Conservation (phyloP, 2,888 invertebrate genomes). For the Beris morrisii region DNA sequence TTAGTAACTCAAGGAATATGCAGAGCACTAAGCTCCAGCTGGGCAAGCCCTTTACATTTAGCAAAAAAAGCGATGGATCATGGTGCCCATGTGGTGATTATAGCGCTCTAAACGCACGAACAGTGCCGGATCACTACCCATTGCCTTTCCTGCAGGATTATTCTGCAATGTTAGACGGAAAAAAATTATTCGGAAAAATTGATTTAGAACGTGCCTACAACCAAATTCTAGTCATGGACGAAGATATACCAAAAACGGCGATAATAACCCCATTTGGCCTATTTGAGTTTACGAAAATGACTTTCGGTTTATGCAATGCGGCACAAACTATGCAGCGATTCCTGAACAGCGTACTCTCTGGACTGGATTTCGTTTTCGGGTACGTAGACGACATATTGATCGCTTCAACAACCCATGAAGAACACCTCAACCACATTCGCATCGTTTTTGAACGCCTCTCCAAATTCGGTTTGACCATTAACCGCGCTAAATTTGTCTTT, state of each 20-base stretch:
- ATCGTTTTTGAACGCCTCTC: not conserved
- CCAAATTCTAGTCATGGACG: constrained; percentile 45
- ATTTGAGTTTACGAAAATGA: not conserved
- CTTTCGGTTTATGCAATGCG: not conserved
- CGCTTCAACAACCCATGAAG: not conserved
- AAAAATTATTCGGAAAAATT: constrained; percentile 43
- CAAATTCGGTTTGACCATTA: not conserved
- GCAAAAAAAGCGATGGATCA: constrained; percentile 40
- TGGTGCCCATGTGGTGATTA: constrained; percentile 49
- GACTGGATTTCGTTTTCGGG: constrained; percentile 1
- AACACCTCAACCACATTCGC: not conserved
- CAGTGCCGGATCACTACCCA: constrained; percentile 48
- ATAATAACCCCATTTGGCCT: not conserved
- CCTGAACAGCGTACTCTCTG: not conserved
- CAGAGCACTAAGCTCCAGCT: constrained; percentile 51
- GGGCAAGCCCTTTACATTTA: constrained; percentile 51
- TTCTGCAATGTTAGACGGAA: constrained; percentile 40
- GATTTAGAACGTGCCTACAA: constrained; percentile 46
- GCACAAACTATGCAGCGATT: too few relatives aligned
- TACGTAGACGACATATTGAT: constrained; percentile 11
- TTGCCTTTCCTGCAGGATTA: constrained; percentile 47
- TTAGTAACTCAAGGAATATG: constrained; percentile 47
- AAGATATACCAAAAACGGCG: constrained; percentile 43
- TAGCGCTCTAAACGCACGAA: constrained; percentile 44
- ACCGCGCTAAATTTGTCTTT: not conserved